A percentile compares a stretch with the other conserved stretches of the same genome.
These are phyloP conservation scores for Psittacula echo DNA, from an alignment of 2,797 vertebrate genomes.

Conservation along the genomic window DNA sequence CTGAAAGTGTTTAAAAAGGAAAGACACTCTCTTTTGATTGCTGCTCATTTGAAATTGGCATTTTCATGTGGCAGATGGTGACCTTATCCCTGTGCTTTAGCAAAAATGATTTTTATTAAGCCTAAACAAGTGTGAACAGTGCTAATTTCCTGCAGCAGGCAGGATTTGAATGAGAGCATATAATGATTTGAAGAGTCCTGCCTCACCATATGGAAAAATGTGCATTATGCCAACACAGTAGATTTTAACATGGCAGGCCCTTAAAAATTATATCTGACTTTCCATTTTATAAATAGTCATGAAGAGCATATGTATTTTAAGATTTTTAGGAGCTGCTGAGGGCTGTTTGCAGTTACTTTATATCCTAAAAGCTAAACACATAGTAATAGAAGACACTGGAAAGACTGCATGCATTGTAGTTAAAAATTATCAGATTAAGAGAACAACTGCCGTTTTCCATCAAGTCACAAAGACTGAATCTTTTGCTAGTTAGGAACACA, in stretches of 20 bases:
- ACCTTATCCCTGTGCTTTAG: constrained; percentile 82
- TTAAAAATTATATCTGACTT: constrained; percentile 26
- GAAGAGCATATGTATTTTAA: constrained; percentile 36
- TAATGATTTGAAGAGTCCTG: constrained; percentile 79
- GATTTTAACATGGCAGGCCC: constrained; percentile 63
- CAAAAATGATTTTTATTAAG: constrained; percentile 92
- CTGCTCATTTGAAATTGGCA: constrained; percentile 81
- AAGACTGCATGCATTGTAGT: neutral
- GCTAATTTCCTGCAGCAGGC: constrained; percentile 87
- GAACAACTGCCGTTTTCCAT: neutral
- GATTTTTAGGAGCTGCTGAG: neutral
- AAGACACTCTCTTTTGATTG: constrained; percentile 68
- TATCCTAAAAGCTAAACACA: neutral
- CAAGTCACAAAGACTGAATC: neutral
- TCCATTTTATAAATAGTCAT: constrained; percentile 32
- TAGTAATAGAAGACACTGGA: neutral
- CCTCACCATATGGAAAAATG: constrained; percentile 83
- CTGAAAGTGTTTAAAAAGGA: constrained; percentile 57
- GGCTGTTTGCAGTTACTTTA: neutral
- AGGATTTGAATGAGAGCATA: constrained; percentile 84
- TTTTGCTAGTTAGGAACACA: neutral
- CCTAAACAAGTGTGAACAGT: constrained; percentile 88
- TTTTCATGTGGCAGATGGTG: constrained; percentile 89
- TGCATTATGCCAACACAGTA: constrained; percentile 78
- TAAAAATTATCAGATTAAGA: neutral